These are phyloP conservation scores for Oncorhynchus gorbuscha DNA, from an alignment of 2,113 vertebrate genomes.

Conservation along the genomic window DNA sequence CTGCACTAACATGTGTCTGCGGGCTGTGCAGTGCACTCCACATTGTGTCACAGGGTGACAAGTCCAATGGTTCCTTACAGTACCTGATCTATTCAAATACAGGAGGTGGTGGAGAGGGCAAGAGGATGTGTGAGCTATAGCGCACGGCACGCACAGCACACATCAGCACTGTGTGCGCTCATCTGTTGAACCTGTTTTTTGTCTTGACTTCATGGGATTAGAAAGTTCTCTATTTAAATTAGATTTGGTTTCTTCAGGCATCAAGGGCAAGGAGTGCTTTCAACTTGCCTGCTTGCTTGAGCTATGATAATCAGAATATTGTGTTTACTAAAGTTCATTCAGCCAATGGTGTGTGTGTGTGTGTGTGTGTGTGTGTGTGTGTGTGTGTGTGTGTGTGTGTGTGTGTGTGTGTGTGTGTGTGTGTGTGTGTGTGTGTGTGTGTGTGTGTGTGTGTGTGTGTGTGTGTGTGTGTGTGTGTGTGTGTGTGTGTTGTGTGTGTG, in stretches of 20 bases:
- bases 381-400: not conserved
- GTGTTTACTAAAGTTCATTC: not conserved
- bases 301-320: constrained; percentile 21
- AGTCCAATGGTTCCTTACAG: constrained; percentile 19
- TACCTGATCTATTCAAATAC: not conserved
- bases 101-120: not conserved
- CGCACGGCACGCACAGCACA: not conserved
- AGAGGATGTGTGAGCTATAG: not conserved
- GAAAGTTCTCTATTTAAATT: not conserved
- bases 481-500: not conserved
- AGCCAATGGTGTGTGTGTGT: not conserved
- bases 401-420: not conserved
- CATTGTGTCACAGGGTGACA: constrained; percentile 22
- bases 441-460: not conserved
- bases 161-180: too few relatives aligned
- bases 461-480: not conserved
- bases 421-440: not conserved
- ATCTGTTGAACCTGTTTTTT: too few relatives aligned
- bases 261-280: not conserved
- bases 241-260: not conserved
- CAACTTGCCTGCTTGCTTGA: constrained; percentile 8
- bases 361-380: not conserved
- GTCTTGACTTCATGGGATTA: too few relatives aligned
- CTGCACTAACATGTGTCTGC: not conserved
- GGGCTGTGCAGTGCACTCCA: constrained; percentile 8